Base-by-base conservation (phyloP, 2,797 vertebrate genomes). In the Gila robusta region DNA sequence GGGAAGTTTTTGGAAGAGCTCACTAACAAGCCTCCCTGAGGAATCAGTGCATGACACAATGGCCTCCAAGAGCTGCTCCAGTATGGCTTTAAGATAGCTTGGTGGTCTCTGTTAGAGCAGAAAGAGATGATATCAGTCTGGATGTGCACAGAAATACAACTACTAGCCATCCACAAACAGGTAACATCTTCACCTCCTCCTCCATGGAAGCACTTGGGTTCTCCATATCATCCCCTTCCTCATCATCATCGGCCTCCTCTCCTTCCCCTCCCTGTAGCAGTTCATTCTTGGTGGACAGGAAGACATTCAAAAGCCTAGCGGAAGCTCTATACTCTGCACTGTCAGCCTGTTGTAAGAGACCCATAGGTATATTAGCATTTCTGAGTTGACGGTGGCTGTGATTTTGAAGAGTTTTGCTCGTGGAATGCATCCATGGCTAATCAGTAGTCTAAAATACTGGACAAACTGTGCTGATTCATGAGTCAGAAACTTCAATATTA, bases 1-100 rank as follows among this genome's bases (percentile, higher is more conserved):
- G 90, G 98, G 98, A 90, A 99, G 95, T 91, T 99, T 99, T 96
- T 99, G 98, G 93, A 99, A 99, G 88, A 99, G 96, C 91, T 99
- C 98, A 90, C 98, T 99, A 92, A 99, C 95, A 66, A 97, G 92
- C 86, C 91, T 96, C 87, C 98, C 98, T 91, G 97, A 96, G 86
- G 97, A 95, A 93, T 99, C 98, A 89, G 96, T 92, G 89, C 96
- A 96, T 83, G 97, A 96, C 89, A 96, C 98, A 87, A 99, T 88
- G 88, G 97, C 96, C 93, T 99, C 98, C 83, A 99, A 95, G 87
- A 99, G 97, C 92, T 99, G 98, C 88, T 99, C 98, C 81, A 99
- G 92, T 89, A 98, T 92, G 93, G 99, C 98, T 91, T 99, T 99
- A 88, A 99, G 93, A 93, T 97, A 97, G 91, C 96, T 91, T 89